Evolutionary conservation across 2,113 vertebrate species (phyloP).

Genomic region (Tautogolabrus adspersus): DNA sequence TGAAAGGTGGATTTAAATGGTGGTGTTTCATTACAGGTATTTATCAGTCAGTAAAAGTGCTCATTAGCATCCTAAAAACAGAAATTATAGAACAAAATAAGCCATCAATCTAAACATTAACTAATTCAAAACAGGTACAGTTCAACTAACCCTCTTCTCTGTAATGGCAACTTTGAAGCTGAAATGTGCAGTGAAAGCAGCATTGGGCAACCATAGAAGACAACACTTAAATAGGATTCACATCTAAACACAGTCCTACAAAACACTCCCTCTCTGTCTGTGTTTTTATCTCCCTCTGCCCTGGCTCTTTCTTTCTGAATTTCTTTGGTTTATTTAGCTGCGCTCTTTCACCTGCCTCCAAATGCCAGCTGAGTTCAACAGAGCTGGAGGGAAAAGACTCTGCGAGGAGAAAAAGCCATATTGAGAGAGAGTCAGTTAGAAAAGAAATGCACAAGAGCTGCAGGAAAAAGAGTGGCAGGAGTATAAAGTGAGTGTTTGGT

Average conservation of each 20-base stretch:
- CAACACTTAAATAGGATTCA: conserved; percentile 31
- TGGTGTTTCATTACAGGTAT: conserved; percentile 28
- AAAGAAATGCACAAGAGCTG: conserved; percentile 27
- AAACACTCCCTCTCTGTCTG: conserved; percentile 17
- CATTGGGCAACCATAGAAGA: conserved; percentile 6
- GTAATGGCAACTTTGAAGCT: neutral
- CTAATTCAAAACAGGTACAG: conserved; percentile 23
- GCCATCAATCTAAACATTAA: neutral
- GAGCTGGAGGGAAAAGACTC: conserved; percentile 56
- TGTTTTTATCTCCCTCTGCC: conserved; percentile 26
- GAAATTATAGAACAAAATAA: conserved; percentile 1
- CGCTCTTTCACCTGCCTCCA: conserved; percentile 54
- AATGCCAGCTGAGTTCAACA: conserved; percentile 62
- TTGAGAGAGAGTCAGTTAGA: conserved; percentile 26
- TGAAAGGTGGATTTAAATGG: conserved; percentile 32
- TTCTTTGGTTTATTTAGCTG: conserved; percentile 52
- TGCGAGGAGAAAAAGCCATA: conserved; percentile 39
- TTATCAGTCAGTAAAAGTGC: conserved; percentile 6
- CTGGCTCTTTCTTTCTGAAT: conserved; percentile 15
- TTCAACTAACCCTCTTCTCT: conserved; percentile 17
- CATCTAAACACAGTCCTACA: conserved; percentile 14
- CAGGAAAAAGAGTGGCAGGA: neutral
- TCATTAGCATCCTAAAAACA: conserved; percentile 14
- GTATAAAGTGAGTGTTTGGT: conserved; percentile 23
- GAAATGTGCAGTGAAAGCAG: conserved; percentile 3